Conservation (phyloP, 2,113 vertebrate species). For the Irena cyanogastra region DNA sequence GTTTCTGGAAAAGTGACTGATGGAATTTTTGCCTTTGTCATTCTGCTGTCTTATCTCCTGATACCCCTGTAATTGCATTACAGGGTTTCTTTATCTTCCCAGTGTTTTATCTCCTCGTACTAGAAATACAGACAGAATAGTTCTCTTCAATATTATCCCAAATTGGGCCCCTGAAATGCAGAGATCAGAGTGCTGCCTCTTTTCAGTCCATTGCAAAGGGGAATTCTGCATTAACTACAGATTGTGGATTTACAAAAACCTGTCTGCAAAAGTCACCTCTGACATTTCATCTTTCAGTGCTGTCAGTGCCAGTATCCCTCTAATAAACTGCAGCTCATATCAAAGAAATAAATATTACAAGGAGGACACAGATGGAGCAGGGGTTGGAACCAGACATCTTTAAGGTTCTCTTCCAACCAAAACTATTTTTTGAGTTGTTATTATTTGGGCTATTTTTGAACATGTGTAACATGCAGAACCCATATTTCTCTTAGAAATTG, state of each 20-base stretch:
- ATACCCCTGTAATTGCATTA: background rate
- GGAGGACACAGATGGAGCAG: background rate
- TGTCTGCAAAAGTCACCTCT: background rate
- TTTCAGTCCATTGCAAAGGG: background rate
- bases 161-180: background rate
- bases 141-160: background rate
- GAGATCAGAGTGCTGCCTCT: background rate
- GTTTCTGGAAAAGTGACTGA: background rate
- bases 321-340: background rate
- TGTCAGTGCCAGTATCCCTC: background rate
- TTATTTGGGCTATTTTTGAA: background rate
- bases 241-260: background rate
- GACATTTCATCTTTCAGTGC: background rate
- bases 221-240: background rate
- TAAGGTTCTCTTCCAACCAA: background rate
- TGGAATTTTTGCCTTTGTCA: background rate
- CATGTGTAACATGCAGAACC: background rate
- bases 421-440: background rate
- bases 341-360: background rate
- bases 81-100: background rate
- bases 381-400: background rate
- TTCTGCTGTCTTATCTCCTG: background rate
- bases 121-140: background rate
- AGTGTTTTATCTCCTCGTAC: background rate
- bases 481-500: background rate